phyloP scores from a whole-genome alignment of 2,888 invertebrate species.

The Drosophila hamatofila region DNA sequence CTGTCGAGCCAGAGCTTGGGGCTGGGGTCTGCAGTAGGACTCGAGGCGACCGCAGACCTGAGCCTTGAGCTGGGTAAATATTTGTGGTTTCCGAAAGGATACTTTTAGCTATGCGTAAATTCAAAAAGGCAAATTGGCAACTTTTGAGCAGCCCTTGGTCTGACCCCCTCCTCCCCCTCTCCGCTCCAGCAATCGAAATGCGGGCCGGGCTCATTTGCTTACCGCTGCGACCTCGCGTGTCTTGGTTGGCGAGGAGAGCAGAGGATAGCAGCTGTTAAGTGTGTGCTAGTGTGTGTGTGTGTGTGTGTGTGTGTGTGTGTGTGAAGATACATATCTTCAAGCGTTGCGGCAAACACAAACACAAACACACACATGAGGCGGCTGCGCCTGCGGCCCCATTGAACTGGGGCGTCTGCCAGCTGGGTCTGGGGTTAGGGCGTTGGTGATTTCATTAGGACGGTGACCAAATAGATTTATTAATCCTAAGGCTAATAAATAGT shows the following conservation, averaged over 20 bases:
- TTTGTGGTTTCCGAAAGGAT: conserved; percentile 84
- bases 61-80: conserved; percentile 84
- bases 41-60: conserved; percentile 75
- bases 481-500: conserved; percentile 84
- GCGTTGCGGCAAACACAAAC: conserved; percentile 69
- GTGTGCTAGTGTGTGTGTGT: conserved; percentile 35
- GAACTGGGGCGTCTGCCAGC: conserved; percentile 4
- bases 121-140: conserved; percentile 83
- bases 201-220: conserved; percentile 52
- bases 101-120: conserved; percentile 82
- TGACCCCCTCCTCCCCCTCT: neutral
- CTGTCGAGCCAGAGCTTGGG: conserved; percentile 11
- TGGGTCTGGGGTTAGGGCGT: conserved; percentile 33
- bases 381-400: conserved; percentile 37
- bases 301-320: conserved; percentile 50
- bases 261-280: conserved; percentile 18
- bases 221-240: conserved; percentile 37
- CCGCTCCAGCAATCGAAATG: conserved; percentile 1
- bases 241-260: neutral
- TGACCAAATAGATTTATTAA: conserved; percentile 85
- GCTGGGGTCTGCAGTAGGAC: conserved; percentile 35
- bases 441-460: conserved; percentile 81
- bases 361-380: conserved; percentile 42
- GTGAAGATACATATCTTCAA: conserved; percentile 66
- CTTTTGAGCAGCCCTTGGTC: conserved; percentile 57